Evolutionary conservation across 1,140 invertebrate species (phyloP), one percentile per base, ranked within the genome.

Genomic region (Drosophila cardini): DNA sequence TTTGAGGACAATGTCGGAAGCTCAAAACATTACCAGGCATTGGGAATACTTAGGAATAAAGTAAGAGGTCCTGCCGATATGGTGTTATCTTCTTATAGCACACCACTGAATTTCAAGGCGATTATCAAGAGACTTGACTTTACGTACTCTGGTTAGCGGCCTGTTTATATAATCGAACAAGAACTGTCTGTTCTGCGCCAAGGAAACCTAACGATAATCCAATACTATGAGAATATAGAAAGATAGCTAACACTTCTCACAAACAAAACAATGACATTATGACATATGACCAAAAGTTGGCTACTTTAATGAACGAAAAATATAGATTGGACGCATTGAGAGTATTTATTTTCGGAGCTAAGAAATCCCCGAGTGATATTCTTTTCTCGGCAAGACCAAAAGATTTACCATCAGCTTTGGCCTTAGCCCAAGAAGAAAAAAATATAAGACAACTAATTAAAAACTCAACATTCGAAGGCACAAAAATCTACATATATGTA

Each of bases 41-140:
- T 72, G 16, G 71, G 18, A 0, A 78, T 78, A 16, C 56, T 80
- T 4, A 46, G 72, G 53, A 90, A 78, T 57, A 83, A 83, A 75
- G 60, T 80, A 15, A 78, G 46, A 45, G 69, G 58, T 5, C 10
- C 68, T 7, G 78, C 69, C 5, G 48, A 82, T 15, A 62, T 32
- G 8, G 61, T 71, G 10, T 46, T 85, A n/a, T 16, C 78, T 6
- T 78, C 72, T 2, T 73, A 45, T 21, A 42, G 78, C 32, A 80
- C 76, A 18, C 18, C 43, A 2, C 11, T 76, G 1, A 82, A 82
- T 62, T 79, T 79, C 34, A 60, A 76, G 4, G 72, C 73, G 1
- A 82, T 75, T 21, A 72, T 78, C 0, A 34, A 32, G 40, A 2
- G 78, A 0, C 48, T 75, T 10, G 72, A 75, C 30, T 75, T 74